These are phyloP conservation scores for Galerucella calmariensis DNA, from an alignment of 2,888 invertebrate genomes.

Conservation along the genomic window DNA sequence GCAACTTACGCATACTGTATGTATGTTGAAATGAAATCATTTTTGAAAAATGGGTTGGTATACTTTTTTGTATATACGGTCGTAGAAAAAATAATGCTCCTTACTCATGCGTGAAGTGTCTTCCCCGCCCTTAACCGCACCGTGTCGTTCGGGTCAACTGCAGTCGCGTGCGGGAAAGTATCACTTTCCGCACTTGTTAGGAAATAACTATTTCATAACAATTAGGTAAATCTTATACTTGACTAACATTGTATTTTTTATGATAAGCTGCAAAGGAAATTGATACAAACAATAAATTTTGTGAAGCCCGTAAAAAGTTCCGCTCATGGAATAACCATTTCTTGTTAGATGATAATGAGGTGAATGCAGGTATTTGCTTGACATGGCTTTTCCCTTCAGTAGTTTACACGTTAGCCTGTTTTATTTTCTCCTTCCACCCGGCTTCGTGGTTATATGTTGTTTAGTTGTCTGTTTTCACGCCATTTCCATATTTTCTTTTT, in stretches of 20 bases:
- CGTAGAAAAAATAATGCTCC: no score
- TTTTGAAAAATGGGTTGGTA: no score
- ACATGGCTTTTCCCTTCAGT: background rate
- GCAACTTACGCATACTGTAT: no score
- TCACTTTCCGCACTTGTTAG: no score
- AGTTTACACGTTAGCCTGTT: background rate
- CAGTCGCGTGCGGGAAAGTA: no score
- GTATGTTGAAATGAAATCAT: no score
- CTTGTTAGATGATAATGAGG: background rate
- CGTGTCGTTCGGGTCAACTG: no score
- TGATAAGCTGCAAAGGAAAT: background rate
- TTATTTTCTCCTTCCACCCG: background rate
- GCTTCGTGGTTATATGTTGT: background rate
- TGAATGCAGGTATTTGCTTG: background rate
- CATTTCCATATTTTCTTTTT: background rate
- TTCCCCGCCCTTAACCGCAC: no score
- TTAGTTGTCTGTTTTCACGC: background rate
- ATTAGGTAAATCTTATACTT: no score
- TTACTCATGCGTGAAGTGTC: no score
- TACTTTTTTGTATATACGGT: no score
- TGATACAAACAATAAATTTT: background rate
- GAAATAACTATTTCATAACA: no score
- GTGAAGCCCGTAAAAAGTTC: background rate
- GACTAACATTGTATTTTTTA: background rate
- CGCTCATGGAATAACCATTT: background rate